Evolutionary conservation across 2,113 vertebrate species (phyloP).

Genomic region (Chaetura pelagica): DNA sequence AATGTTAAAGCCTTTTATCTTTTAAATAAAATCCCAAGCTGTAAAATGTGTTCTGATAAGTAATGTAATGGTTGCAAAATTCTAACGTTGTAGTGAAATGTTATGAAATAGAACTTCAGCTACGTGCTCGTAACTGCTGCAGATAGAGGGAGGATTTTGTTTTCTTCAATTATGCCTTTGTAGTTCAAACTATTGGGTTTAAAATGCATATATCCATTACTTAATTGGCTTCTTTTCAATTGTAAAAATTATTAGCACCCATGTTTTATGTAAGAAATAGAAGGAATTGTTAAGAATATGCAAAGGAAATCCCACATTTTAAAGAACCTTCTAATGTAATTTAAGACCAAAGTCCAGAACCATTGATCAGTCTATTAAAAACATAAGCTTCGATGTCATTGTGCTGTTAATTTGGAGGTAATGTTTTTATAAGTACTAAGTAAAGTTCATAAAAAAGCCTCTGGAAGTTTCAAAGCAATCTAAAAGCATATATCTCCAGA

Average conservation of each 20-base stretch:
- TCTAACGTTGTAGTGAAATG: slow-evolving; percentile 55
- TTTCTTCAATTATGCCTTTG: slow-evolving; percentile 33
- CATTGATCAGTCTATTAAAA: not conserved
- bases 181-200: slow-evolving; percentile 41
- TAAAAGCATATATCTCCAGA: slow-evolving; percentile 64
- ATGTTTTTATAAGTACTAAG: not conserved
- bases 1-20: slow-evolving; percentile 54
- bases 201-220: slow-evolving; percentile 24
- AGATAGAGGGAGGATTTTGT: slow-evolving; percentile 41
- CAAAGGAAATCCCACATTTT: slow-evolving; percentile 23
- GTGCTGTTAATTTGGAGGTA: slow-evolving; percentile 12
- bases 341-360: slow-evolving; percentile 28
- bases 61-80: slow-evolving; percentile 69
- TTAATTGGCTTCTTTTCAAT: slow-evolving; percentile 41
- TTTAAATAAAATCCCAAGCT: slow-evolving; percentile 70
- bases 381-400: not conserved
- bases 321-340: not conserved
- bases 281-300: not conserved
- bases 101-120: slow-evolving; percentile 51
- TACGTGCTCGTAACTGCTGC: slow-evolving; percentile 53
- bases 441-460: slow-evolving; percentile 61
- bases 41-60: slow-evolving; percentile 57
- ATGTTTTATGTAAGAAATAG: not conserved
- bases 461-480: slow-evolving; percentile 44
- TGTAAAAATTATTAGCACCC: slow-evolving; percentile 2